Conservation (phyloP, 2,797 vertebrate genomes). For the Lepilemur septentrionalis region DNA sequence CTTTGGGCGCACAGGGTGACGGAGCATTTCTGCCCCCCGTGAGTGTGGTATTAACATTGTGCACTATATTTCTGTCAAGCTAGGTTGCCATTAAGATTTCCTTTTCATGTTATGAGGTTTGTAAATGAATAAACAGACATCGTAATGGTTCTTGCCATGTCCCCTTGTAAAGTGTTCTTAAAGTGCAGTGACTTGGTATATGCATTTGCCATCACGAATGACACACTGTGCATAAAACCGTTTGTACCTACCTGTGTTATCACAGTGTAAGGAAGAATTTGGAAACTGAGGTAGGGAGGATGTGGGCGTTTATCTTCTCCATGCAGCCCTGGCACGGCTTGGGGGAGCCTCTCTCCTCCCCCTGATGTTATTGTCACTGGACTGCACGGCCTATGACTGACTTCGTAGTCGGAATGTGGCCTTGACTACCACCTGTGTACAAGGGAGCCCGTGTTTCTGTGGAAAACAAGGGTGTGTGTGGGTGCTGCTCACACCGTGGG, state of each 20-base stretch:
- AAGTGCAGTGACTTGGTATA: background rate
- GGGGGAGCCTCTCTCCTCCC: background rate
- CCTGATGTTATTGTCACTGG: background rate
- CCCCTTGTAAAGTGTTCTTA: background rate
- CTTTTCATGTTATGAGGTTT: slow-evolving; percentile 39
- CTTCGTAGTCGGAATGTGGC: background rate
- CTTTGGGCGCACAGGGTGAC: background rate
- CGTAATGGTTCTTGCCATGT: background rate
- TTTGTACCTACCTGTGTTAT: background rate
- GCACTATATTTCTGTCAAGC: background rate
- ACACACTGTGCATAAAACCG: background rate
- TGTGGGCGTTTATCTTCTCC: too few relatives aligned
- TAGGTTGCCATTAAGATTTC: background rate
- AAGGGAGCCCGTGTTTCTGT: background rate
- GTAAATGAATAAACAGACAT: slow-evolving; percentile 75
- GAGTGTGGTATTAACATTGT: background rate
- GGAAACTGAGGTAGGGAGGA: background rate
- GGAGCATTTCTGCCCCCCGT: background rate
- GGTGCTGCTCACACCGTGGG: background rate
- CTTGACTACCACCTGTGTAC: too few relatives aligned
- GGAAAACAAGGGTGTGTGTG: background rate
- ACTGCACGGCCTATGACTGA: background rate
- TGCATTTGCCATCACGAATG: background rate
- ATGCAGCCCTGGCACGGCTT: background rate
- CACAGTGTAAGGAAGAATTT: background rate